phyloP scores from a whole-genome alignment of 2,113 vertebrate genomes.

The Mesitornis unicolor region DNA sequence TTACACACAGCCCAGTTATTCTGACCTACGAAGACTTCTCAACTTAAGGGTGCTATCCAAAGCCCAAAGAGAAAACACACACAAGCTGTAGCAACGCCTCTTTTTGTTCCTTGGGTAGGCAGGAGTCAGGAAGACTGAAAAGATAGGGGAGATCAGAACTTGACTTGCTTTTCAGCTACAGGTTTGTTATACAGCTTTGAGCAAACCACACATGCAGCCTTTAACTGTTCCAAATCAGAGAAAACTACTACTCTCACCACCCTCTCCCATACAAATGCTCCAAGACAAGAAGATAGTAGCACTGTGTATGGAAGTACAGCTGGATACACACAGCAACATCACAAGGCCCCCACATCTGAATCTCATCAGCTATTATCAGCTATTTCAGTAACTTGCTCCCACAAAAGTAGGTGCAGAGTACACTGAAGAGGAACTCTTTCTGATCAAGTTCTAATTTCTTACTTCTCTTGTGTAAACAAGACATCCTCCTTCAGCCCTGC shows the following conservation, averaged over 20 bases:
- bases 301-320: neutral
- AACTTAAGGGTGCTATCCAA: neutral
- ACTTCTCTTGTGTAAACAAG: neutral
- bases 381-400: neutral
- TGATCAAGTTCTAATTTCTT: neutral
- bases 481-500: fast-evolving
- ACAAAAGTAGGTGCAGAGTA: neutral
- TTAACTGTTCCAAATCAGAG: neutral
- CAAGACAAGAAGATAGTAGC: neutral
- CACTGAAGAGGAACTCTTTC: neutral
- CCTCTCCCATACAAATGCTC: neutral
- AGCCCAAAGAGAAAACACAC: neutral
- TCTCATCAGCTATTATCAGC: neutral
- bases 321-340: neutral
- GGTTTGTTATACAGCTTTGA: neutral
- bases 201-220: neutral
- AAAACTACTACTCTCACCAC: neutral
- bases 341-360: neutral
- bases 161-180: neutral
- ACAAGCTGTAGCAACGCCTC: neutral
- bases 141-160: neutral
- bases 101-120: neutral
- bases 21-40: neutral
- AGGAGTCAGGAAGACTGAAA: neutral
- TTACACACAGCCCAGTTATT: neutral